Base-by-base conservation (phyloP, 2,113 vertebrate genomes). In the Notothenia rossii region DNA sequence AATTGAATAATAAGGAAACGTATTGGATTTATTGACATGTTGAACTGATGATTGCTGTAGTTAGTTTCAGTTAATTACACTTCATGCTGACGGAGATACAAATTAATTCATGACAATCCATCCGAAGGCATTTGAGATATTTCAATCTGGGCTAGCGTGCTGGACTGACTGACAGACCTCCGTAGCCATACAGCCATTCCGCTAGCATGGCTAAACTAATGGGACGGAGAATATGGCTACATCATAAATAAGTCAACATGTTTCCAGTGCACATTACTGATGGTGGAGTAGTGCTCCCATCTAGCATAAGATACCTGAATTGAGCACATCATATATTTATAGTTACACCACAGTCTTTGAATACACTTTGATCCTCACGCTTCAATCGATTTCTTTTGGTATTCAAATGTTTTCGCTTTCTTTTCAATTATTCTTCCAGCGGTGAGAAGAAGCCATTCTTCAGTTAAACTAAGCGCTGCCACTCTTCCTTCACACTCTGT, bases 161-260 rank as follows among this genome's bases (percentile, higher is more conserved):
- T 12, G 40, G 36, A 58, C 22, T 50, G 51, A 49, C 49, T 10
- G 8, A 55, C 1, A 43, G 12, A 46, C 18, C 15, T 10, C 11
- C 7, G 12, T 4, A 1, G 10, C 3, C 10, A 13, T 14, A n/a
- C 17, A 49, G 11, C 0, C 10, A n/a, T 51, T 15, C 45, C 3
- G 9, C 54, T 9, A 5, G 18, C 33, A 17, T 7, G 53, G 51
- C 33, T 6, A 45, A 71, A 55, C 22, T 36, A 58, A 22, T 10
- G 60, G 59, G 51, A 58, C 0, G 48, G 25, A 69, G 22, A 75
- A 64, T 17, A 68, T 45, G 36, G 58, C 71, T 40, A 9, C 51
- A 51, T 40, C 58, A 82, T 85, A 7, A 82, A 88, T 85, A 76
- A 77, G 54, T 73, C 61, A 86, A n/a, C 51, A 5, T 75, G 70